A percentile compares a stretch with the other conserved stretches of the same genome.
These are phyloP conservation scores for Hyphantria cunea DNA, from an alignment of 1,140 invertebrate species.

Conservation along the genomic window DNA sequence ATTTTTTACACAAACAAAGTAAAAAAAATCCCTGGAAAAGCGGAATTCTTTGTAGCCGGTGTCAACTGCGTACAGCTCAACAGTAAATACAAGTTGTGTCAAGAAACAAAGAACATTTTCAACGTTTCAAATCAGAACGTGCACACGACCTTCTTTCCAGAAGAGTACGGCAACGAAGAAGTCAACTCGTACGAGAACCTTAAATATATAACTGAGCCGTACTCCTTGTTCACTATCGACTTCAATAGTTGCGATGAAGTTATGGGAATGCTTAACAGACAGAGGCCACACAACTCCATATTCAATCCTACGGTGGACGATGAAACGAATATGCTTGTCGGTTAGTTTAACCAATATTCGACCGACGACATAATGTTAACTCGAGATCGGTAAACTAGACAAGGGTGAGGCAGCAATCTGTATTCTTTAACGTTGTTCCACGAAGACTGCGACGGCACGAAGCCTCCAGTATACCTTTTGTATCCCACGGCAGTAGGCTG, in stretches of 20 bases:
- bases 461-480: background rate
- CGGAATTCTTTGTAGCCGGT: constrained; percentile 7
- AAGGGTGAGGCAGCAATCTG: constrained; percentile 1
- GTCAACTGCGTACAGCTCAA: background rate
- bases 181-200: background rate
- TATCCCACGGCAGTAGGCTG: background rate
- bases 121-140: background rate
- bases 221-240: background rate
- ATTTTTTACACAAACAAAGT: background rate
- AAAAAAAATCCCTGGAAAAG: constrained; percentile 5
- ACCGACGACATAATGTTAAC: constrained; percentile 82
- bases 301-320: constrained; percentile 1
- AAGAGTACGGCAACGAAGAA: constrained; percentile 2
- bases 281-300: background rate
- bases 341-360: constrained; percentile 88
- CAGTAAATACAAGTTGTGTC: constrained; percentile 3
- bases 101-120: background rate
- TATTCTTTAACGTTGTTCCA: constrained; percentile 7
- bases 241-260: constrained; percentile 8
- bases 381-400: constrained; percentile 7
- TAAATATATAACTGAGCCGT: constrained; percentile 3
- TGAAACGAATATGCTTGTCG: constrained; percentile 82
- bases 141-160: background rate
- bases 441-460: background rate
- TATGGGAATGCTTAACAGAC: background rate